phyloP scores from a whole-genome alignment of 2,797 vertebrate genomes.

The Anomalospiza imberbis region DNA sequence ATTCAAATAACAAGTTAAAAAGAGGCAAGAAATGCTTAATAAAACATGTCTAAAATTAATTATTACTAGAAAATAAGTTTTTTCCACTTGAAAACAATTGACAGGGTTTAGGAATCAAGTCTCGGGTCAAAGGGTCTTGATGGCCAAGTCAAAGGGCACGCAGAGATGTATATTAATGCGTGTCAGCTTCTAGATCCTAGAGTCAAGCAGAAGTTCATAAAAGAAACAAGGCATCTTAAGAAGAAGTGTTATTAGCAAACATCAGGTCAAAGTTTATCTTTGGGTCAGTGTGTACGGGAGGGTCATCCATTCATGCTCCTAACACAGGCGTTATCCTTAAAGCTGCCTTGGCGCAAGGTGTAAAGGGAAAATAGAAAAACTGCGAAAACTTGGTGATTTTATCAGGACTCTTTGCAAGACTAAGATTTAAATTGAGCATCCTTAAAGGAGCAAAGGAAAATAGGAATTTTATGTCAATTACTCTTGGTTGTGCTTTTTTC shows the following conservation, averaged over 20 bases:
- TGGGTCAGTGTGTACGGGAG: slow-evolving; percentile 78
- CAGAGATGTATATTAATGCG: slow-evolving; percentile 64
- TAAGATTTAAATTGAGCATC: neutral
- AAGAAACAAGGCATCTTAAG: slow-evolving; percentile 73
- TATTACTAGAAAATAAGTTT: slow-evolving; percentile 54
- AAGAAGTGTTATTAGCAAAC: slow-evolving; percentile 76
- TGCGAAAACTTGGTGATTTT: neutral
- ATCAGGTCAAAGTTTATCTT: slow-evolving; percentile 87
- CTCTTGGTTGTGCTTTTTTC: neutral
- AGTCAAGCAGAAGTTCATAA: slow-evolving; percentile 72
- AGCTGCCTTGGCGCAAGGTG: slow-evolving; percentile 29
- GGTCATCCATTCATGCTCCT: slow-evolving; percentile 33
- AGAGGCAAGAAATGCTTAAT: neutral
- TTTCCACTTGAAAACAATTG: slow-evolving; percentile 56
- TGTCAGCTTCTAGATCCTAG: slow-evolving; percentile 70
- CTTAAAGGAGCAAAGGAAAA: neutral
- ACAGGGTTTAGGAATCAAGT: slow-evolving; percentile 61
- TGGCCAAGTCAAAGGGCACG: slow-evolving; percentile 61
- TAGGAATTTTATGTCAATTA: neutral
- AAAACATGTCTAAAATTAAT: slow-evolving; percentile 44
- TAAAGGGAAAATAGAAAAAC: neutral
- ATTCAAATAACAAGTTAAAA: slow-evolving; percentile 22
- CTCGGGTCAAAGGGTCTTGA: slow-evolving; percentile 68
- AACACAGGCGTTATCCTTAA: slow-evolving; percentile 28
- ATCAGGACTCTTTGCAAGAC: neutral